phyloP scores from a whole-genome alignment of 2,797 vertebrate genomes.

The Gymnoscopelus microlampas region DNA sequence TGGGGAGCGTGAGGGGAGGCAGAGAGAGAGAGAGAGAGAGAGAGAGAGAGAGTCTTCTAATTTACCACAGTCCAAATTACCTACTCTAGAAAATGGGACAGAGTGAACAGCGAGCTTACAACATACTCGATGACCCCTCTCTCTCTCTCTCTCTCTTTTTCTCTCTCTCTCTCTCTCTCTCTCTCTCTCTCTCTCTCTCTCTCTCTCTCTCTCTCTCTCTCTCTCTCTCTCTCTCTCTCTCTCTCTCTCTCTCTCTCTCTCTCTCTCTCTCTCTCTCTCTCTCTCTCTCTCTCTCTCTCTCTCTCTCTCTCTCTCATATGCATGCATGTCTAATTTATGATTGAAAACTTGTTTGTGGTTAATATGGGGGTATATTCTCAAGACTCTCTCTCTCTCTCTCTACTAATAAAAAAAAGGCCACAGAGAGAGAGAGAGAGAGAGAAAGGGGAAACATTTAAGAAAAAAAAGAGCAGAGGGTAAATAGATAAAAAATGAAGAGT shows the following conservation, averaged over 20 bases:
- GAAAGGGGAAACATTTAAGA: too few relatives aligned
- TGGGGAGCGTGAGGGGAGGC: not conserved
- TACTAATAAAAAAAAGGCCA: too few relatives aligned
- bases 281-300: slow-evolving; percentile 78
- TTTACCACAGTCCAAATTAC: slow-evolving; percentile 79
- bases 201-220: slow-evolving; percentile 79
- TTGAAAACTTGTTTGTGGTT: too few relatives aligned
- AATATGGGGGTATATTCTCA: too few relatives aligned
- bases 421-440: too few relatives aligned
- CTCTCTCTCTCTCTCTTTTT: slow-evolving; percentile 84
- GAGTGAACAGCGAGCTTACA: slow-evolving; percentile 88
- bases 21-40: slow-evolving; percentile 25
- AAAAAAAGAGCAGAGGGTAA: too few relatives aligned
- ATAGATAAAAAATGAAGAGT: too few relatives aligned
- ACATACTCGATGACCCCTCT: slow-evolving; percentile 80
- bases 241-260: slow-evolving; percentile 85
- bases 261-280: slow-evolving; percentile 82
- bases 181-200: slow-evolving; percentile 87
- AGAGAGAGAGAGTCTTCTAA: slow-evolving; percentile 45
- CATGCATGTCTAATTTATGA: slow-evolving; percentile 50
- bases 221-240: slow-evolving; percentile 78
- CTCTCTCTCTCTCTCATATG: slow-evolving; percentile 86
- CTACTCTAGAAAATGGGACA: slow-evolving; percentile 88
- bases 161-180: slow-evolving; percentile 72
- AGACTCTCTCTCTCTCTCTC: too few relatives aligned